Conservation (phyloP, 2,797 vertebrate species). For the Acanthurus lineatus region DNA sequence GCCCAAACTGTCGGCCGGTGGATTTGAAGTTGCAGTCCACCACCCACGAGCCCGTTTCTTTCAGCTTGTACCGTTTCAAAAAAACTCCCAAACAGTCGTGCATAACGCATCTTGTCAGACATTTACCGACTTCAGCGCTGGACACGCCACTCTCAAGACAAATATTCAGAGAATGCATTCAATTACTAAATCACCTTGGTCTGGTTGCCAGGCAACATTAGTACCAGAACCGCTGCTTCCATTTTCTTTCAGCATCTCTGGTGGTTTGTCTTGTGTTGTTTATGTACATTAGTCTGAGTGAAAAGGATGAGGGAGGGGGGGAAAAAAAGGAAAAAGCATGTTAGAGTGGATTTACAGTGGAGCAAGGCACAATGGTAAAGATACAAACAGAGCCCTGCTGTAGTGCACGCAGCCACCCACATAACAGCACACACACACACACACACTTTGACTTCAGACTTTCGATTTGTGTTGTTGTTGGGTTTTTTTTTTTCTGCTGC, state of each 20-base stretch:
- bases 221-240: constrained; percentile 60
- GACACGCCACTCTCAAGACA: constrained; percentile 51
- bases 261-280: constrained; percentile 75
- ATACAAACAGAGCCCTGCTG: constrained; percentile 29
- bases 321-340: background rate
- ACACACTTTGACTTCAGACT: constrained; percentile 14
- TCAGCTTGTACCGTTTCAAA: background rate
- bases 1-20: constrained; percentile 6
- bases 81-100: background rate
- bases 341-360: constrained; percentile 46
- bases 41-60: background rate
- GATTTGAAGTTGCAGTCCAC: constrained; percentile 26
- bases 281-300: constrained; percentile 67
- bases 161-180: constrained; percentile 64
- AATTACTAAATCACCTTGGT: constrained; percentile 76
- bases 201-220: constrained; percentile 80
- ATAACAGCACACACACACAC: constrained; percentile 1
- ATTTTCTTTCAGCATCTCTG: constrained; percentile 54
- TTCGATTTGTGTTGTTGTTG: background rate
- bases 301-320: background rate
- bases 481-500: background rate
- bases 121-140: constrained; percentile 6
- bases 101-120: constrained; percentile 36
- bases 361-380: constrained; percentile 18
- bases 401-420: constrained; percentile 36